Conservation (phyloP, 2,113 vertebrate species). For the Oryzias woworae region DNA sequence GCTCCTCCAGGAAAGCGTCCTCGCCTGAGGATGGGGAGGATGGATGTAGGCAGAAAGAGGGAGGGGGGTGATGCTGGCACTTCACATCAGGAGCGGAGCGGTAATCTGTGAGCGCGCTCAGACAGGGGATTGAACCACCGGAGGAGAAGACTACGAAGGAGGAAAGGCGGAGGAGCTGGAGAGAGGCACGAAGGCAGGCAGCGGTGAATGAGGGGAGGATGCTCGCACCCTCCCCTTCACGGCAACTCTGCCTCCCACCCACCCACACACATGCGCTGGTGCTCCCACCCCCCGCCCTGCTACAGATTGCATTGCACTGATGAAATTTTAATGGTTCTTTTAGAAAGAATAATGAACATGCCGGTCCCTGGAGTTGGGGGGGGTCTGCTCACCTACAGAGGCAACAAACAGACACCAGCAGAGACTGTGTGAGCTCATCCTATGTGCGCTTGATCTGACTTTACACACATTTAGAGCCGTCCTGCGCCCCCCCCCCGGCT, state of each 20-base stretch:
- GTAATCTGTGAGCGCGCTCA: constrained; percentile 39
- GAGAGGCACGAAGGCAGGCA: constrained; percentile 52
- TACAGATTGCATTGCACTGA: constrained; percentile 79
- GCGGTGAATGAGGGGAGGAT: constrained; percentile 65
- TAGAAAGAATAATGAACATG: constrained; percentile 83
- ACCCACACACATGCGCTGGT: constrained; percentile 33
- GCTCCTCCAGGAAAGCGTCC: constrained; percentile 32
- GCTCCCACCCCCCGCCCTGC: constrained; percentile 59
- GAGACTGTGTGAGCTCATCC: constrained; percentile 11
- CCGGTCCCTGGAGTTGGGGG: constrained; percentile 68
- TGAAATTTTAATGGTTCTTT: constrained; percentile 87
- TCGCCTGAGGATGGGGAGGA: constrained; percentile 23
- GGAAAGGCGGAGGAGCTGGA: constrained; percentile 41
- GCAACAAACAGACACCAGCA: constrained; percentile 37
- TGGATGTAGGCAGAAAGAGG: not conserved
- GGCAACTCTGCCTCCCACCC: constrained; percentile 33
- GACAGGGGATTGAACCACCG: constrained; percentile 48
- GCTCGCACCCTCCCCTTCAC: constrained; percentile 45
- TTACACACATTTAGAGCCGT: constrained; percentile 6
- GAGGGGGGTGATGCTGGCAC: constrained; percentile 4
- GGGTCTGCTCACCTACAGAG: constrained; percentile 53
- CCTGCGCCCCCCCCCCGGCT: constrained; percentile 33
- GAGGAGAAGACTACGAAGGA: constrained; percentile 39
- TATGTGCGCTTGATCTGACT: not conserved
- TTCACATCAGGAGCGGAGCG: constrained; percentile 49